phyloP scores from a whole-genome alignment of 2,797 vertebrate genomes.

The Avahi laniger region DNA sequence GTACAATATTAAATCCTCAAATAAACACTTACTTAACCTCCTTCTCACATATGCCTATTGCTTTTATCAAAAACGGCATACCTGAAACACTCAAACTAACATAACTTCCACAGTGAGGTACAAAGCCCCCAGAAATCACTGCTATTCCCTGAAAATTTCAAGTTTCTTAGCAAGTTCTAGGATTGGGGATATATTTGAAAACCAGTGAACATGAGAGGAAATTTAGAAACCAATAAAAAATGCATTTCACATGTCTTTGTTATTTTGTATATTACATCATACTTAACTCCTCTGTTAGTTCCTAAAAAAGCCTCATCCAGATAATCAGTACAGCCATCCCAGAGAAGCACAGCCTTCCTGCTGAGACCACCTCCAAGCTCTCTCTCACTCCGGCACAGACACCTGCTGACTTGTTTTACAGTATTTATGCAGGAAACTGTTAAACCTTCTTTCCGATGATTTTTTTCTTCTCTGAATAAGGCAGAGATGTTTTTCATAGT shows the following conservation, averaged over 20 bases:
- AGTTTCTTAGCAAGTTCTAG: neutral
- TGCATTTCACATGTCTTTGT: conserved; percentile 30
- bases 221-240: conserved; percentile 25
- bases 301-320: conserved; percentile 58
- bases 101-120: neutral
- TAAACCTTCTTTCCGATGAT: conserved; percentile 70
- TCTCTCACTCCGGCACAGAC: conserved; percentile 64
- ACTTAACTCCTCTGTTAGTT: conserved; percentile 66
- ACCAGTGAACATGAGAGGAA: neutral
- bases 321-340: conserved; percentile 53
- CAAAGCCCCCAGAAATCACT: neutral
- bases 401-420: conserved; percentile 77
- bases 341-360: conserved; percentile 60
- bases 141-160: neutral
- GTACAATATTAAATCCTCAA: conserved; percentile 66
- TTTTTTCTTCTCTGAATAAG: conserved; percentile 64
- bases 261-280: conserved; percentile 51
- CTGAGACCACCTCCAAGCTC: conserved; percentile 60
- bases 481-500: conserved; percentile 74
- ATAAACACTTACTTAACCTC: conserved; percentile 72
- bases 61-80: conserved; percentile 70
- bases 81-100: conserved; percentile 39
- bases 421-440: conserved; percentile 80
- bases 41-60: conserved; percentile 51
- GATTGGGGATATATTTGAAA: neutral